phyloP scores from a whole-genome alignment of 2,113 vertebrate species.

The Scophthalmus maximus region DNA sequence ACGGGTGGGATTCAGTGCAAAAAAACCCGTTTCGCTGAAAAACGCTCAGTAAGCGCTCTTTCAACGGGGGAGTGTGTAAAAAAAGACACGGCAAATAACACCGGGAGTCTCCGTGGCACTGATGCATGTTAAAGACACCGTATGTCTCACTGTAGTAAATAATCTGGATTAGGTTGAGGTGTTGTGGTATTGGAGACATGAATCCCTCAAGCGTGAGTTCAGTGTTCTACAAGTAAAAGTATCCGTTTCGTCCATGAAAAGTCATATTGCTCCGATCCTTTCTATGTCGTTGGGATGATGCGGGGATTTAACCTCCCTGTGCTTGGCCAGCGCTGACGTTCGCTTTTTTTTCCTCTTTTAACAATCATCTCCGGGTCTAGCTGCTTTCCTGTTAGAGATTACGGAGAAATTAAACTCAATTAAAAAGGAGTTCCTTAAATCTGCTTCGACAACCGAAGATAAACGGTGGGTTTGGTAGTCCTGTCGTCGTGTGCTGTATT shows the following conservation, averaged over 20 bases:
- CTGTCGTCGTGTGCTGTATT: conserved; percentile 13
- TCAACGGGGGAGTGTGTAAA: not conserved
- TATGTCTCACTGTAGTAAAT: not conserved
- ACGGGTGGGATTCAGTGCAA: conserved; percentile 1
- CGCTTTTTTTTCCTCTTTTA: not conserved
- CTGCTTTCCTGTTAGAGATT: conserved; percentile 17
- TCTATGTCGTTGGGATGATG: not conserved
- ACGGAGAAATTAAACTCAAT: conserved; percentile 14
- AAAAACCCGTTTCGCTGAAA: conserved; percentile 2
- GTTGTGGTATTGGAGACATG: no score
- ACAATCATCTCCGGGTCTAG: conserved; percentile 5
- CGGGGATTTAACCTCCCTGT: not conserved
- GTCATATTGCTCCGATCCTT: not conserved
- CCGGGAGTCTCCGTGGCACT: not conserved
- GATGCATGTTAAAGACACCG: conserved; percentile 21
- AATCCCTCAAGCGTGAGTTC: no score
- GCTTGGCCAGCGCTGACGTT: no score
- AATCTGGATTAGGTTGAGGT: conserved; percentile 11
- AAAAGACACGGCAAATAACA: conserved; percentile 32
- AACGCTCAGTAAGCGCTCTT: not conserved
- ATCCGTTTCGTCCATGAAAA: no score
- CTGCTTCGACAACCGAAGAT: conserved; percentile 39
- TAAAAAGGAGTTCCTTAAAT: conserved; percentile 38
- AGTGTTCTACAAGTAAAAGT: no score
- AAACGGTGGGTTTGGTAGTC: conserved; percentile 33